A percentile compares a stretch with the other conserved stretches of the same genome.
Evolutionary conservation across 2,113 vertebrate genomes (phyloP).

Genomic region (Coracopsis vasa): DNA sequence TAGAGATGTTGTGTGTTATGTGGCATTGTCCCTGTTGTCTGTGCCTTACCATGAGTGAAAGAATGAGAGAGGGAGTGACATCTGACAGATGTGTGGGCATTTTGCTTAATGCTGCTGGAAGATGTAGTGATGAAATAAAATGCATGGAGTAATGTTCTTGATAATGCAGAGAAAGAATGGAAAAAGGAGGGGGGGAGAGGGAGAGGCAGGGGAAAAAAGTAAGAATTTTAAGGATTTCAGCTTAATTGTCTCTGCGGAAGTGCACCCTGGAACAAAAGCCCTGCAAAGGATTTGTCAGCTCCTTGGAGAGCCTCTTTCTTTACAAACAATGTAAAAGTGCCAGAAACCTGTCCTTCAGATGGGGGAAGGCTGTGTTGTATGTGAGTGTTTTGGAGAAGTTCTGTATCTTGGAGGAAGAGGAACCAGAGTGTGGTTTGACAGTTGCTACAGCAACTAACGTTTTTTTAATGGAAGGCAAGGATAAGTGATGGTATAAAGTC

Average conservation of each 20-base stretch:
- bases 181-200: neutral
- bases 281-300: neutral
- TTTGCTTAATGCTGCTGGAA: neutral
- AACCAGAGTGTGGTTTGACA: conserved; percentile 4
- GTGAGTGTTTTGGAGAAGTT: conserved; percentile 58
- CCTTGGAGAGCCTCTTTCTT: neutral
- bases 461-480: conserved; percentile 39
- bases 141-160: neutral
- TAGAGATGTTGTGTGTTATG: neutral
- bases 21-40: neutral
- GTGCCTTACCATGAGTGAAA: neutral
- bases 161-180: neutral
- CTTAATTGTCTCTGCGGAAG: neutral
- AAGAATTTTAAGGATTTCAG: neutral
- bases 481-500: neutral
- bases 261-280: neutral
- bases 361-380: conserved; percentile 1
- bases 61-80: neutral
- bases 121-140: neutral
- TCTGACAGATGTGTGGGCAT: neutral
- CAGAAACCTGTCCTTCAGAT: neutral
- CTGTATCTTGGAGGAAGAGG: conserved; percentile 45
- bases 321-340: neutral
- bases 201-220: rapidly evolving
- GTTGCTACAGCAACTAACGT: conserved; percentile 44